phyloP scores from a whole-genome alignment of 2,113 vertebrate species.

The Myrmophylax atrothorax region DNA sequence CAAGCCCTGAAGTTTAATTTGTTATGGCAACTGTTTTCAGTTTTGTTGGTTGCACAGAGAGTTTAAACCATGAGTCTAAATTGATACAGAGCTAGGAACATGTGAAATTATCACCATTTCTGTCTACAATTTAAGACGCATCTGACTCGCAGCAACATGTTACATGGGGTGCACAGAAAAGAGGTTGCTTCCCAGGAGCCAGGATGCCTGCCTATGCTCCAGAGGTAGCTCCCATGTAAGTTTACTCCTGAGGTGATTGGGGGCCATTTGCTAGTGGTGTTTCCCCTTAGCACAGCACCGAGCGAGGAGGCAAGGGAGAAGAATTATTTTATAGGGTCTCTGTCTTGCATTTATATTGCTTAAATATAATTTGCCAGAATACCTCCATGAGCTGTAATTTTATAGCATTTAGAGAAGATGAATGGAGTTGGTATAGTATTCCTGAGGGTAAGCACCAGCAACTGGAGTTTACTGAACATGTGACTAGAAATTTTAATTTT shows the following conservation, averaged over 20 bases:
- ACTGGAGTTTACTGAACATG: not conserved
- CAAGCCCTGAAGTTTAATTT: not conserved
- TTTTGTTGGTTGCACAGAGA: not conserved
- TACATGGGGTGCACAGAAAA: not conserved
- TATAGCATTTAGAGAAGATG: not conserved
- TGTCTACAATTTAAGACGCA: not conserved
- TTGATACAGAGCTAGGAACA: not conserved
- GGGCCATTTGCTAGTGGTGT: not conserved
- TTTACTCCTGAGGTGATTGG: not conserved
- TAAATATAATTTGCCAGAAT: not conserved
- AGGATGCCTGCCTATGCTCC: not conserved
- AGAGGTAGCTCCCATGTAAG: not conserved
- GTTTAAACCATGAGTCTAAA: not conserved
- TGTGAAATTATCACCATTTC: not conserved
- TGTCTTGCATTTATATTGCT: not conserved
- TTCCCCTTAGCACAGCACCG: not conserved
- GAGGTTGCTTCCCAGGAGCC: not conserved
- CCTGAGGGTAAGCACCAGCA: not conserved
- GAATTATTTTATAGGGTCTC: not conserved
- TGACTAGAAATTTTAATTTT: constrained; percentile 17
- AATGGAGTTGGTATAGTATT: not conserved
- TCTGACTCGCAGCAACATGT: not conserved
- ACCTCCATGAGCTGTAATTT: not conserved
- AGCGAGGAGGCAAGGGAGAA: not conserved
- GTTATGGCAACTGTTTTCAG: not conserved